A percentile compares a stretch with the other conserved stretches of the same genome.
Evolutionary conservation across 2,888 invertebrate species (phyloP).

Genomic region (Cenopis cana): DNA sequence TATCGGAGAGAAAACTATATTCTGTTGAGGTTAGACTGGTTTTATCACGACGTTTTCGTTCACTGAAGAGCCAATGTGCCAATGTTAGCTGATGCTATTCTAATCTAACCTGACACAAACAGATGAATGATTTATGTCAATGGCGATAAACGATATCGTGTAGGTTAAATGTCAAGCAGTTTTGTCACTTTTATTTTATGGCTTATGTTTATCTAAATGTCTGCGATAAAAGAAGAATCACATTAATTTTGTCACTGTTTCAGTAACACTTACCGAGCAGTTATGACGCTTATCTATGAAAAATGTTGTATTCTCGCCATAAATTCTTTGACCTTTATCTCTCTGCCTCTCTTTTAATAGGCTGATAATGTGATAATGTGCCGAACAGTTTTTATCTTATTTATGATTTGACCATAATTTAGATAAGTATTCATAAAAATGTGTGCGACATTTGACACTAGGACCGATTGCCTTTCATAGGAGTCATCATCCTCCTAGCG

Average conservation of each 20-base stretch:
- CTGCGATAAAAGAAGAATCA: not conserved
- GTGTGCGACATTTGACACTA: not conserved
- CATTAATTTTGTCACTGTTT: constrained; percentile 9
- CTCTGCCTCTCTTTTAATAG: constrained; percentile 42
- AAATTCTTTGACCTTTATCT: constrained; percentile 32
- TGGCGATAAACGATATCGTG: constrained; percentile 1
- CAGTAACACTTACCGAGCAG: constrained; percentile 6
- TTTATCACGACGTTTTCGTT: too few relatives aligned
- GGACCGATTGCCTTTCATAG: not conserved
- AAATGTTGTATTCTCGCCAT: constrained; percentile 36
- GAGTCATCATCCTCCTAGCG: too few relatives aligned
- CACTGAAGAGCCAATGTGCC: too few relatives aligned
- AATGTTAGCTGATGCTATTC: too few relatives aligned
- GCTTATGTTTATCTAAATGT: constrained; percentile 13
- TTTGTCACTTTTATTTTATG: not conserved
- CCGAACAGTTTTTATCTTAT: not conserved
- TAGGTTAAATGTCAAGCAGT: not conserved
- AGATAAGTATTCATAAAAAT: not conserved
- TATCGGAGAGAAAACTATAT: too few relatives aligned
- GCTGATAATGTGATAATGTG: constrained; percentile 27
- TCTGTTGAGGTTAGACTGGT: too few relatives aligned
- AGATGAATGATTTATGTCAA: not conserved
- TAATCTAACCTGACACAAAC: not conserved
- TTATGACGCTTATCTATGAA: constrained; percentile 33
- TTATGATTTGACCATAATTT: constrained; percentile 17